Evolutionary conservation across 2,888 invertebrate species (phyloP).

Genomic region (Lasioglossum vierecki): DNA sequence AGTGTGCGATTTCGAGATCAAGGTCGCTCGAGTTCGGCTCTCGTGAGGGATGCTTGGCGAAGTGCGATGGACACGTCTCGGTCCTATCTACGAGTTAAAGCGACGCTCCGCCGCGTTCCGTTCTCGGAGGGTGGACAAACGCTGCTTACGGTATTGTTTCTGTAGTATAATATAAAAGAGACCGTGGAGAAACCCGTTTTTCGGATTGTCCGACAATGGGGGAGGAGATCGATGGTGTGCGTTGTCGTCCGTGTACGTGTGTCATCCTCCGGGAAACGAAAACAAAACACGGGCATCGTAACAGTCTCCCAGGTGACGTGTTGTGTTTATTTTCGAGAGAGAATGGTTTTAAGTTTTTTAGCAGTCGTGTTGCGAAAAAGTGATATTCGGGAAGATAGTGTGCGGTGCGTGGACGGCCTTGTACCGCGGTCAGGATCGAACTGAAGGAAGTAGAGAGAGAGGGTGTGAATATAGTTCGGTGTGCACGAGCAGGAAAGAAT

Average conservation of each 20-base stretch:
- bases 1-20: too few relatives aligned
- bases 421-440: constrained; percentile 54
- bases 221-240: too few relatives aligned
- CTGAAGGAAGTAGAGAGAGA: constrained; percentile 12
- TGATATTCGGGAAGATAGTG: constrained; percentile 1
- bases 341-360: not conserved
- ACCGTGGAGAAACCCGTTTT: not conserved
- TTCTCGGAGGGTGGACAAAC: not conserved
- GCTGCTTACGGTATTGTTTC: not conserved
- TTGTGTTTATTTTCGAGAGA: not conserved
- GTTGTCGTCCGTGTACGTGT: too few relatives aligned
- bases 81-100: not conserved
- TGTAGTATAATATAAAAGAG: not conserved
- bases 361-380: not conserved
- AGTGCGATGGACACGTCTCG: not conserved
- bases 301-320: too few relatives aligned
- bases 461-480: not conserved
- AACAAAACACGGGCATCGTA: too few relatives aligned
- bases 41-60: not conserved
- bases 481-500: not conserved
- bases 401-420: constrained; percentile 27
- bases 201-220: not conserved
- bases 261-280: too few relatives aligned
- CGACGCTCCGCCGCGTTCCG: not conserved
- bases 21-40: not conserved